These are phyloP conservation scores for Ammodramus savannarum DNA, from an alignment of 2,113 vertebrate genomes.

Conservation along the genomic window DNA sequence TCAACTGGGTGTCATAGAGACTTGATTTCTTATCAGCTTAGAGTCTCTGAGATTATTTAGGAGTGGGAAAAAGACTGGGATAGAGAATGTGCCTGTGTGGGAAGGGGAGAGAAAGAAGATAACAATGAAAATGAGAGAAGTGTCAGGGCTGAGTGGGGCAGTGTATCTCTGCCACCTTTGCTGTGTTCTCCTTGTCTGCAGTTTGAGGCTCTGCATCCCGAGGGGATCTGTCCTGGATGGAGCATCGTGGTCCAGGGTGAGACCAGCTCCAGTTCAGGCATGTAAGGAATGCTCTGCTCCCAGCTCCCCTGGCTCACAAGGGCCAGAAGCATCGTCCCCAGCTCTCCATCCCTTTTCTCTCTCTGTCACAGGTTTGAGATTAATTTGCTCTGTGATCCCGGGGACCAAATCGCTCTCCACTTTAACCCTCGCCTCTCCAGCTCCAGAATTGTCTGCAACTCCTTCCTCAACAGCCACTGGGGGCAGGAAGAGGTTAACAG, in stretches of 20 bases:
- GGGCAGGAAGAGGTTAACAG: constrained; percentile 75
- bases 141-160: neutral
- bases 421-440: constrained; percentile 77
- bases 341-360: neutral
- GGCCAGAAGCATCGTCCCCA: rapidly evolving
- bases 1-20: neutral
- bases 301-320: rapidly evolving
- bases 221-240: constrained; percentile 81
- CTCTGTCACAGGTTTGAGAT: constrained; percentile 76
- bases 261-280: constrained; percentile 61
- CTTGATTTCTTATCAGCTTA: neutral
- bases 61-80: neutral
- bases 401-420: constrained; percentile 78
- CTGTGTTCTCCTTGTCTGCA: neutral
- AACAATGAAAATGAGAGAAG: neutral
- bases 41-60: neutral
- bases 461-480: constrained; percentile 75
- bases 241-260: constrained; percentile 75
- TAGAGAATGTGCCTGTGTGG: neutral
- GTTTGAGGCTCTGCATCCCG: constrained; percentile 80
- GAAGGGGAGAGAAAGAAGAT: neutral
- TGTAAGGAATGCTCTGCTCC: constrained; percentile 17
- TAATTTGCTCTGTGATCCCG: constrained; percentile 74
- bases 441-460: constrained; percentile 74
- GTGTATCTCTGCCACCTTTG: neutral